Evolutionary conservation across 2,888 invertebrate genomes (phyloP).

Genomic region (Pyrrhia umbra): DNA sequence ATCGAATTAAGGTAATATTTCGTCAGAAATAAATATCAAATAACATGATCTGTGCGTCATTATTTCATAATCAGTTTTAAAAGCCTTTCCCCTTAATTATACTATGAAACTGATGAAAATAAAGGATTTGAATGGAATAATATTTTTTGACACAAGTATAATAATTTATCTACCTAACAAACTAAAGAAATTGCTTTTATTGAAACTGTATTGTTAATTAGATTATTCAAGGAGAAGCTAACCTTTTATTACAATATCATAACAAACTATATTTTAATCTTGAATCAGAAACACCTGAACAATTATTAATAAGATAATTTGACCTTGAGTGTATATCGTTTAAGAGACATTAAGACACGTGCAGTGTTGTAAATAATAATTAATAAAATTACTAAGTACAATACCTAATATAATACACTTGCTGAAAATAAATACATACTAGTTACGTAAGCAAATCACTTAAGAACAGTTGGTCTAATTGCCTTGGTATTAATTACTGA

Average conservation of each 20-base stretch:
- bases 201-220: not conserved
- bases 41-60: too few relatives aligned
- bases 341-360: slow-evolving; percentile 44
- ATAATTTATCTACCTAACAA: too few relatives aligned
- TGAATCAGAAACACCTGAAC: slow-evolving; percentile 18
- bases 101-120: too few relatives aligned
- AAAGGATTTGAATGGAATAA: too few relatives aligned
- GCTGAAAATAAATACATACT: slow-evolving; percentile 9
- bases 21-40: too few relatives aligned
- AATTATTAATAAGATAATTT: slow-evolving; percentile 32
- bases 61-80: too few relatives aligned
- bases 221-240: not conserved
- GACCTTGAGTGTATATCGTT: slow-evolving; percentile 30
- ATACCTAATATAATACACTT: not conserved
- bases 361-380: slow-evolving; percentile 23
- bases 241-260: not conserved
- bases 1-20: too few relatives aligned
- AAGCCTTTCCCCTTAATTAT: too few relatives aligned
- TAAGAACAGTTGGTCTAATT: slow-evolving; percentile 1
- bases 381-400: slow-evolving; percentile 18
- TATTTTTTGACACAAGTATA: too few relatives aligned
- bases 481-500: not conserved
- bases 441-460: not conserved
- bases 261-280: not conserved
- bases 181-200: too few relatives aligned